A percentile compares a stretch with the other conserved stretches of the same genome.
phyloP scores from a whole-genome alignment of 2,113 vertebrate genomes.

The Tenrec ecaudatus region DNA sequence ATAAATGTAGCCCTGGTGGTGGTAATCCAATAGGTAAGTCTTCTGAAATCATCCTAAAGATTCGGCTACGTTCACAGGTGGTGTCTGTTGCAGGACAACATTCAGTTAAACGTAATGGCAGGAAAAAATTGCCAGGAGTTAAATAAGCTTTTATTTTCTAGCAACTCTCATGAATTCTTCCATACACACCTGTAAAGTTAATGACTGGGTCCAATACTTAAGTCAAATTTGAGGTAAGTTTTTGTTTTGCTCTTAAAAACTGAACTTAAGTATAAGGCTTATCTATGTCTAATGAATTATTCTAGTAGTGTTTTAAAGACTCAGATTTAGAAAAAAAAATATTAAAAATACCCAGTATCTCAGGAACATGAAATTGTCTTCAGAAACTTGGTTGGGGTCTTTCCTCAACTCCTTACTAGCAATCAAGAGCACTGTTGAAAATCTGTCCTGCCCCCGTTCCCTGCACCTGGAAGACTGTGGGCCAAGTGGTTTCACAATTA shows the following conservation, averaged over 20 bases:
- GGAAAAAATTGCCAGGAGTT: background rate
- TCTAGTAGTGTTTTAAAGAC: constrained; percentile 66
- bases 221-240: constrained; percentile 11
- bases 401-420: constrained; percentile 86
- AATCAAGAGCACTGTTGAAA: background rate
- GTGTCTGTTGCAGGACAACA: background rate
- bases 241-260: constrained; percentile 32
- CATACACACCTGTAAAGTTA: too few species aligned
- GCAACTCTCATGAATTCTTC: too few species aligned
- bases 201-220: constrained; percentile 21
- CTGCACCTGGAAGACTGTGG: background rate
- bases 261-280: constrained; percentile 11
- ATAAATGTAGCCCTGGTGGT: background rate
- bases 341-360: constrained; percentile 45
- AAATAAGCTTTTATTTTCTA: constrained; percentile 68
- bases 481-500: background rate
- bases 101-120: background rate
- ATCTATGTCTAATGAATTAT: background rate
- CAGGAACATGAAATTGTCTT: constrained; percentile 37
- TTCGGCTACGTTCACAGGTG: background rate
- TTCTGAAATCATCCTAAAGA: background rate
- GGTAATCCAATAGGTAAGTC: constrained; percentile 17
- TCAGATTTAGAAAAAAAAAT: constrained; percentile 63
- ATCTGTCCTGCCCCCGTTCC: background rate
- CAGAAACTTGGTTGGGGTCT: constrained; percentile 87